A percentile compares a stretch with the other conserved stretches of the same genome.
Evolutionary conservation across 2,888 invertebrate species (phyloP).

Genomic region (Myathropa florea): DNA sequence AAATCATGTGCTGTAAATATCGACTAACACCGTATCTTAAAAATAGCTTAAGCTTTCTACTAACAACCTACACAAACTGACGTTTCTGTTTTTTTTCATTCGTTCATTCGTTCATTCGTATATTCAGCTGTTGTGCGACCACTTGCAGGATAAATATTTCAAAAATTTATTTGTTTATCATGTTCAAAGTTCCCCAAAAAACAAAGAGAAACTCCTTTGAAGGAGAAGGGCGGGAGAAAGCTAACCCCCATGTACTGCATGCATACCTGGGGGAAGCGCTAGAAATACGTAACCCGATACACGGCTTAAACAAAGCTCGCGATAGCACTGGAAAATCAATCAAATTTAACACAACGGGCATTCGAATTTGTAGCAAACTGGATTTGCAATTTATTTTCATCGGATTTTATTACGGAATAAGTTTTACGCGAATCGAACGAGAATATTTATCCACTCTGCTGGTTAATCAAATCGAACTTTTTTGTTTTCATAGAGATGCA

Average conservation of each 20-base stretch:
- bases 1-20: slow-evolving; percentile 50
- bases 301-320: background rate
- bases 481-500: background rate
- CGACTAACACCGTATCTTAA: slow-evolving; percentile 21
- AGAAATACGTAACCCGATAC: background rate
- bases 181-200: background rate
- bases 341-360: slow-evolving; percentile 4
- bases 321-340: too few species aligned
- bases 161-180: background rate
- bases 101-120: background rate
- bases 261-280: background rate
- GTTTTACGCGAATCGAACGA: background rate
- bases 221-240: background rate
- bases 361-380: background rate
- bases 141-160: slow-evolving; percentile 4
- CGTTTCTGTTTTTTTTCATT: background rate
- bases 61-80: slow-evolving; percentile 3
- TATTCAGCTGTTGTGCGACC: background rate
- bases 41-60: slow-evolving; percentile 44
- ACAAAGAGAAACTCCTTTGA: background rate
- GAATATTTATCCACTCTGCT: slow-evolving; percentile 32
- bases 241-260: background rate
- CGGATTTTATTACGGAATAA: slow-evolving; percentile 2
- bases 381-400: background rate
- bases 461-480: background rate